Evolutionary conservation across 1,140 invertebrate genomes (phyloP).

Genomic region (Trachymyrmex cornetzi): DNA sequence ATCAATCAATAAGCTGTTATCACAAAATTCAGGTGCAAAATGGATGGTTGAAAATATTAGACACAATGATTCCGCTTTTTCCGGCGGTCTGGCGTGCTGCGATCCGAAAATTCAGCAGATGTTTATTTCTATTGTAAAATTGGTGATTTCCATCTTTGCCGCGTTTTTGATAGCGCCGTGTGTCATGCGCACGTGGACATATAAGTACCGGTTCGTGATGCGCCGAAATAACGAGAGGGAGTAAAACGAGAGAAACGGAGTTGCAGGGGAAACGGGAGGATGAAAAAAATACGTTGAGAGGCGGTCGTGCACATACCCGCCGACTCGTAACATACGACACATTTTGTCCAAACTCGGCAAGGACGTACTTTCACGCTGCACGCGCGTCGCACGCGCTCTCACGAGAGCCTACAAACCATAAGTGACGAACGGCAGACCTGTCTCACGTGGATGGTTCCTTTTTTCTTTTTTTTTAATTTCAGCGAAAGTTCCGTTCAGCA

Average conservation of each 20-base stretch:
- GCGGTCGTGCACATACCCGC: conserved; percentile 4
- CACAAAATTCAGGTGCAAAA: not conserved
- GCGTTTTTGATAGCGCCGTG: conserved; percentile 25
- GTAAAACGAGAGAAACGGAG: conserved; percentile 31
- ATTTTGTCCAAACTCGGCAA: conserved; percentile 75
- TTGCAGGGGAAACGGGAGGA: not conserved
- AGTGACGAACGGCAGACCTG: conserved; percentile 54
- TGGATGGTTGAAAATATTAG: not conserved
- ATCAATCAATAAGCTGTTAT: not conserved
- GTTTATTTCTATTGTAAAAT: conserved; percentile 30
- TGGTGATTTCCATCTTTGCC: conserved; percentile 25
- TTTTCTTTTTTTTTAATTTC: not conserved
- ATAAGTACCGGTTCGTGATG: conserved; percentile 70
- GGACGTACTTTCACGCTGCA: conserved; percentile 71
- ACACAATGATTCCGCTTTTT: not conserved
- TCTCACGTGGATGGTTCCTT: conserved; percentile 16
- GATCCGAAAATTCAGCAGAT: conserved; percentile 19
- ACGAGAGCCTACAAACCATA: conserved; percentile 12
- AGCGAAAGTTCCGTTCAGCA: not conserved
- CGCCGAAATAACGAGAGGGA: conserved; percentile 53
- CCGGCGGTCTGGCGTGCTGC: not conserved
- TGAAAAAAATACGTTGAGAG: conserved; percentile 52
- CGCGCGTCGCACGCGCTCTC: conserved; percentile 60
- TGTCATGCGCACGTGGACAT: conserved; percentile 71
- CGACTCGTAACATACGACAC: not conserved